These are phyloP conservation scores for Coleophora deauratella DNA, from an alignment of 2,888 invertebrate genomes.

Conservation along the genomic window DNA sequence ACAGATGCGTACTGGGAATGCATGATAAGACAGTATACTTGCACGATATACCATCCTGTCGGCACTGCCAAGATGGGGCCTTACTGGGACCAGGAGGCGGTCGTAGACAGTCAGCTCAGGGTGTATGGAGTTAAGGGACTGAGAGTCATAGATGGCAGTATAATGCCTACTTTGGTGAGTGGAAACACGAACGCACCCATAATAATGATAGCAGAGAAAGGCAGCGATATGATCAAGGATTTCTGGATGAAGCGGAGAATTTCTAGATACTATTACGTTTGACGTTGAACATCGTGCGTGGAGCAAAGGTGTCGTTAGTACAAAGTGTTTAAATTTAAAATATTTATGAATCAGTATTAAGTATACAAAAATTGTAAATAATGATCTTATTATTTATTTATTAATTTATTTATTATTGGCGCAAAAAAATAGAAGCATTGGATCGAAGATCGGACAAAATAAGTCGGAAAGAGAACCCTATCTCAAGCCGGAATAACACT, in stretches of 20 bases:
- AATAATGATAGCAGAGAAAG: constrained; percentile 94
- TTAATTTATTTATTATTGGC: background rate
- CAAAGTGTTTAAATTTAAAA: background rate
- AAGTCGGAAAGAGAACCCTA: too few species aligned
- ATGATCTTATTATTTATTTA: constrained; percentile 2
- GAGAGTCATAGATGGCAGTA: constrained; percentile 88
- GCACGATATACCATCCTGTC: constrained; percentile 89
- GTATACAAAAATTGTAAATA: constrained; percentile 6
- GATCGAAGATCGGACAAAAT: too few species aligned
- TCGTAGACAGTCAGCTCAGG: constrained; percentile 84
- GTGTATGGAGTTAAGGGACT: constrained; percentile 87
- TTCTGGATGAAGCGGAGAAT: constrained; percentile 80
- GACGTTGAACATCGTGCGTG: constrained; percentile 25
- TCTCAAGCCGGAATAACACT: too few species aligned
- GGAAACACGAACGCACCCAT: constrained; percentile 91
- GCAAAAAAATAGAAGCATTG: background rate
- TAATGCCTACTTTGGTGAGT: constrained; percentile 89
- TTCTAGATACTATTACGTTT: constrained; percentile 51
- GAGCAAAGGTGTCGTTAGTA: constrained; percentile 9
- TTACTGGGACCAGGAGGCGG: constrained; percentile 87
- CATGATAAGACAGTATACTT: constrained; percentile 87
- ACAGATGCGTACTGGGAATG: constrained; percentile 90
- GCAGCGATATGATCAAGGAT: constrained; percentile 89
- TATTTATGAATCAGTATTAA: constrained; percentile 26
- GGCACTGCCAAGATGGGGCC: constrained; percentile 95